phyloP scores from a whole-genome alignment of 2,888 invertebrate genomes.

The Auanema freiburgensis region DNA sequence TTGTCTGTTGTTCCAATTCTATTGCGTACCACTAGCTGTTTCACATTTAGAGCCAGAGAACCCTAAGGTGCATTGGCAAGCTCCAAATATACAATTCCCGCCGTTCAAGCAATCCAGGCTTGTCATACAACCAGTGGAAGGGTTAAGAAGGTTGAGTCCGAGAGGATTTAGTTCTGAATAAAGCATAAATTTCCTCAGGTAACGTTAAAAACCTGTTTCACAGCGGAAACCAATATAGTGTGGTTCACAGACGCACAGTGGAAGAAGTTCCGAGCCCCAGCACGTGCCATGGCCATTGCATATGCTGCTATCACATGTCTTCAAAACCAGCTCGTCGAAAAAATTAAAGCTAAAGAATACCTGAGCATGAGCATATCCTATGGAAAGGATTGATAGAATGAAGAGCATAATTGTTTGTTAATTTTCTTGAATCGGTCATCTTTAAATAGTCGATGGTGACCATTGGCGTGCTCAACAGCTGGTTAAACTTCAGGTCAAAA shows the following conservation, averaged over 20 bases:
- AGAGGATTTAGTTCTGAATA: background rate
- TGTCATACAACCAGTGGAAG: background rate
- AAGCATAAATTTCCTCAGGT: background rate
- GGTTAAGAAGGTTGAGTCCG: background rate
- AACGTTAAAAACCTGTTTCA: slow-evolving; percentile 29
- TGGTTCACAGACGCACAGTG: slow-evolving; percentile 48
- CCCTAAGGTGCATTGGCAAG: slow-evolving; percentile 15
- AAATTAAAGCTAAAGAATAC: too few species aligned
- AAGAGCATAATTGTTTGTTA: too few species aligned
- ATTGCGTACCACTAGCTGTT: background rate
- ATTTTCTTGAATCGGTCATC: too few species aligned
- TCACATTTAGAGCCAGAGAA: slow-evolving; percentile 12
- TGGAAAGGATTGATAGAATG: too few species aligned
- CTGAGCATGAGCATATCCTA: too few species aligned
- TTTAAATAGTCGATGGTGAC: too few species aligned
- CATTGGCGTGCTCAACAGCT: too few species aligned
- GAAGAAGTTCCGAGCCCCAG: slow-evolving; percentile 33
- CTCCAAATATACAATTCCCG: slow-evolving; percentile 16
- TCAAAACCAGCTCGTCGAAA: too few species aligned
- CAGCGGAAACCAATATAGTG: slow-evolving; percentile 48
- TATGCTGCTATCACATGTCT: background rate
- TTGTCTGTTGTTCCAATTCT: background rate
- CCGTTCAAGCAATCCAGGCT: slow-evolving; percentile 9
- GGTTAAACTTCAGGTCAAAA: too few species aligned
- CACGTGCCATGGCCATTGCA: slow-evolving; percentile 46